Evolutionary conservation across 35 echinoderm and acorn worm genomes (phyloP).

Genomic region (Lytechinus variegatus): DNA sequence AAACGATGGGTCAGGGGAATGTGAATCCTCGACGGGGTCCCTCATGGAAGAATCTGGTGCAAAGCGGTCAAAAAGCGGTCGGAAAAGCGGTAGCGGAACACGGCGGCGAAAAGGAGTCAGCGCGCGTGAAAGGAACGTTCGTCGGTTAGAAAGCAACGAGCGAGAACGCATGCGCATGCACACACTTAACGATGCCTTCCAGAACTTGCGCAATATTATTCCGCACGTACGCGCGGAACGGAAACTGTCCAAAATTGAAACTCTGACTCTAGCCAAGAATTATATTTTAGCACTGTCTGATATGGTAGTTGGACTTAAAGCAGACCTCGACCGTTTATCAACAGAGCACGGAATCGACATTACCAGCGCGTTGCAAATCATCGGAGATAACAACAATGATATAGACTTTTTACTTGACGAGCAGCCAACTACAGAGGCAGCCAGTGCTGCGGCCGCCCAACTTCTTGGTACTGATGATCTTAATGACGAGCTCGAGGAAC

Average conservation of each 20-base stretch:
- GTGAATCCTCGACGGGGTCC: slow-evolving; percentile 84
- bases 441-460: slow-evolving; percentile 46
- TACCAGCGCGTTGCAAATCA: background rate
- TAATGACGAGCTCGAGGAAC: slow-evolving; percentile 40
- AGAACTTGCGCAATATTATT: slow-evolving; percentile 95
- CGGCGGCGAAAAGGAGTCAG: slow-evolving; percentile 81
- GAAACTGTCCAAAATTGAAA: slow-evolving; percentile 98
- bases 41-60: slow-evolving; percentile 70
- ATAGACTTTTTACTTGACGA: slow-evolving; percentile 55
- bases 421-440: slow-evolving; percentile 43
- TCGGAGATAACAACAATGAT: slow-evolving; percentile 50
- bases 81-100: slow-evolving; percentile 62
- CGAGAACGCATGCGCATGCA: slow-evolving; percentile 98
- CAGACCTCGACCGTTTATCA: slow-evolving; percentile 78
- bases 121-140: slow-evolving; percentile 86
- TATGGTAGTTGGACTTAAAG: slow-evolving; percentile 84
- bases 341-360: slow-evolving; percentile 50
- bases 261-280: slow-evolving; percentile 92
- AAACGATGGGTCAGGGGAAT: slow-evolving; percentile 87
- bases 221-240: slow-evolving; percentile 91
- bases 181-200: slow-evolving; percentile 98
- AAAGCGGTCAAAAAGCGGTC: slow-evolving; percentile 64
- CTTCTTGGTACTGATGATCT: slow-evolving; percentile 38
- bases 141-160: slow-evolving; percentile 98
- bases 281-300: slow-evolving; percentile 92